Base-by-base conservation (phyloP, 2,888 invertebrate genomes). In the Helobdella robusta region DNA sequence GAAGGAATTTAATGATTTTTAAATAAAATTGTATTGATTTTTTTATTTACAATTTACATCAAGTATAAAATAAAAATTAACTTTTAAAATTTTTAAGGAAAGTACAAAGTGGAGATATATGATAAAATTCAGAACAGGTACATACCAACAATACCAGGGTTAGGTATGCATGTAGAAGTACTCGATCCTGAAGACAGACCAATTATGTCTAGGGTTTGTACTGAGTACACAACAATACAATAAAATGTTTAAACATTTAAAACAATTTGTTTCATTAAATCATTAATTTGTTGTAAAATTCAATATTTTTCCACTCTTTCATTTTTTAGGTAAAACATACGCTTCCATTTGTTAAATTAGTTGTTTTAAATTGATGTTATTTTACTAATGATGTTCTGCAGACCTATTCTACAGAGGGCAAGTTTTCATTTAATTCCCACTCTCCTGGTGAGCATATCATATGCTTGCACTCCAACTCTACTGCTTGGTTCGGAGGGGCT, bases 401-500 rank as follows among this genome's bases (percentile, higher is more conserved):
- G 80, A 80, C 83, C 5, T 84, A 84, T 74, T 94, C 93, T 70
- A 89, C 92, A 0, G 95, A 97, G 78, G 97, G 94, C 61, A 85
- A 87, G 72, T 93, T 98, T 76, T 91, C 95, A 0, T 98, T 98
- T 79, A 97, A 95, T 0, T 97, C 97, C 0, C 91, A 92, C 73
- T 86, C 86, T 2, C 95, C 97, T 11, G 98, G 98, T 68, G 98
- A 98, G 83, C 98, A 99, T 81, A 86, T 91, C 6, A 93, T 98
- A 74, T 98, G 98, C 79, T 86, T 99, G 83, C 95, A 92, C 79
- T 95, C 97, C 0, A 99, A 98, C 79, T 94, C 93, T 73, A 89
- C 91, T 5, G 88, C 92, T 52, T 97, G 97, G 97, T 97, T 98
- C 79, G 91, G 91, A 78, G 95, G 97, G 62, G 91, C 93, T 32